A percentile compares a stretch with the other conserved stretches of the same genome.
Evolutionary conservation across 2,113 vertebrate genomes (phyloP).

Genomic region (Lota lota): DNA sequence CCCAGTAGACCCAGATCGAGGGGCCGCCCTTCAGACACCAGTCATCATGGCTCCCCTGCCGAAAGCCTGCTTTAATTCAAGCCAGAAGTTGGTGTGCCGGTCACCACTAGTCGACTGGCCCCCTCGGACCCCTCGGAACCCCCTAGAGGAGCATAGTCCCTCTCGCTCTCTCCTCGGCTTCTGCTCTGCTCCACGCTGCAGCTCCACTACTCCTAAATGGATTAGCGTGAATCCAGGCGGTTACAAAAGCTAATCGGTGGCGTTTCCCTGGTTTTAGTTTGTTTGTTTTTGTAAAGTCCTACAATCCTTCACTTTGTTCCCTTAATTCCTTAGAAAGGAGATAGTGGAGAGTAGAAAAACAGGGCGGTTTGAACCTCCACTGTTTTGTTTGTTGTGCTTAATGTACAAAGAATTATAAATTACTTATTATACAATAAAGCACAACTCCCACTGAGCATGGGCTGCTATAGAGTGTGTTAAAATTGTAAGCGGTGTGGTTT

Average conservation of each 20-base stretch:
- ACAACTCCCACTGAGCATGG: neutral
- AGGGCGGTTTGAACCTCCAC: neutral
- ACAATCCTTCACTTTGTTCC: neutral
- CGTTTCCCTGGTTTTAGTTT: too few species aligned
- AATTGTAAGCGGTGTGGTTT: neutral
- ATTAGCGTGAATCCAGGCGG: too few species aligned
- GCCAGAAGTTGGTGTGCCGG: slow-evolving; percentile 57
- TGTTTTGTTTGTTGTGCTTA: too few species aligned
- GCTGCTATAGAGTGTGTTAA: neutral
- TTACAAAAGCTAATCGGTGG: too few species aligned
- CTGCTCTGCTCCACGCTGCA: too few species aligned
- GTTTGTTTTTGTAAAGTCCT: too few species aligned
- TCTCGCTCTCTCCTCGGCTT: too few species aligned
- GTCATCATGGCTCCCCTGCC: slow-evolving; percentile 52
- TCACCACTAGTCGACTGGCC: slow-evolving; percentile 49
- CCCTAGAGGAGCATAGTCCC: neutral
- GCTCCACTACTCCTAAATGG: too few species aligned
- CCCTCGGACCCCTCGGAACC: slow-evolving; percentile 60
- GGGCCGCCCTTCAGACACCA: slow-evolving; percentile 50
- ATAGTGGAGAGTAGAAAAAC: slow-evolving; percentile 10
- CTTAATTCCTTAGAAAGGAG: slow-evolving; percentile 7
- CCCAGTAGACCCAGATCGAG: slow-evolving; percentile 16
- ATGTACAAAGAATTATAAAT: too few species aligned
- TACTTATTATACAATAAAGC: too few species aligned
- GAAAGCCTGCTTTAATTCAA: slow-evolving; percentile 62